A percentile compares a stretch with the other conserved stretches of the same genome.
phyloP scores from a whole-genome alignment of 2,888 invertebrate species.

The Tuta absoluta region DNA sequence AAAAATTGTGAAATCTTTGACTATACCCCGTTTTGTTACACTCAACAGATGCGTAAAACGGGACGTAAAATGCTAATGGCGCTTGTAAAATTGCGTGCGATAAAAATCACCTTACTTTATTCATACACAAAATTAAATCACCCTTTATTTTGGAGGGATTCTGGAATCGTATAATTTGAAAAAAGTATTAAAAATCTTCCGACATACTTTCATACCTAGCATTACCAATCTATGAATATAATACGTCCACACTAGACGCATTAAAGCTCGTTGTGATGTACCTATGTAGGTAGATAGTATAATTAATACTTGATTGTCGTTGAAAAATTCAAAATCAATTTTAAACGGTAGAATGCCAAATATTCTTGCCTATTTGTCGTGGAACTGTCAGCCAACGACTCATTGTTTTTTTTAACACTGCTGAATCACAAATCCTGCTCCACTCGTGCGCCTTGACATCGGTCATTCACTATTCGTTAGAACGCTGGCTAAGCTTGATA shows the following conservation, averaged over 20 bases:
- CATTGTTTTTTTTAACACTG: neutral
- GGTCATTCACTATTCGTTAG: slow-evolving; percentile 17
- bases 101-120: slow-evolving; percentile 19
- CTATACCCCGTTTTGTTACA: slow-evolving; percentile 31
- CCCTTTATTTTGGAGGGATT: slow-evolving; percentile 6
- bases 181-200: neutral
- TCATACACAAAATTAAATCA: slow-evolving; percentile 22
- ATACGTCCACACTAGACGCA: no score
- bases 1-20: no score
- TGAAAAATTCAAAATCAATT: no score
- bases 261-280: no score
- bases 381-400: neutral
- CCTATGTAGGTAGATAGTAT: no score
- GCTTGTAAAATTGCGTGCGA: slow-evolving; percentile 30
- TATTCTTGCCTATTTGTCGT: no score
- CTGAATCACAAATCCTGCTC: slow-evolving; percentile 2
- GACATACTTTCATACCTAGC: no score
- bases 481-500: slow-evolving; percentile 26
- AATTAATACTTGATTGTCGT: no score
- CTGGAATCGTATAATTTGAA: neutral
- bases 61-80: slow-evolving; percentile 30
- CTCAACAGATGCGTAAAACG: slow-evolving; percentile 25
- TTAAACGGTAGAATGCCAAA: no score
- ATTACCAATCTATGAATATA: no score
- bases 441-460: slow-evolving; percentile 4